These are phyloP conservation scores for Callopanchax toddi DNA, from an alignment of 2,113 vertebrate species.

Conservation along the genomic window DNA sequence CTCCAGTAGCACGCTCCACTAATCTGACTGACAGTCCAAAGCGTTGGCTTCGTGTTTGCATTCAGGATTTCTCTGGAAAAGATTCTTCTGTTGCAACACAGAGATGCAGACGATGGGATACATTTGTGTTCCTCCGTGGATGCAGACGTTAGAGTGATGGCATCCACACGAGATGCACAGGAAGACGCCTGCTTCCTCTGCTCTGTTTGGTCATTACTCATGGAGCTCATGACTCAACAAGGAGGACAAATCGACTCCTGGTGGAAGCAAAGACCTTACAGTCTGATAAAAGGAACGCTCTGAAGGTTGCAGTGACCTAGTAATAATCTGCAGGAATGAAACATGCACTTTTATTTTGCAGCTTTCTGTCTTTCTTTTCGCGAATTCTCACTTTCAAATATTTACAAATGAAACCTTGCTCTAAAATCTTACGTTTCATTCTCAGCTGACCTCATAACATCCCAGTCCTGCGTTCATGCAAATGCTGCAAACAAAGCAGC, in stretches of 20 bases:
- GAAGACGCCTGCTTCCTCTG: slow-evolving; percentile 20
- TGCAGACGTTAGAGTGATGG: slow-evolving; percentile 24
- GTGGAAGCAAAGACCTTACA: not conserved
- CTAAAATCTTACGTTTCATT: too few species aligned
- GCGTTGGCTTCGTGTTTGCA: slow-evolving; percentile 18
- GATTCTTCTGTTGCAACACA: slow-evolving; percentile 2
- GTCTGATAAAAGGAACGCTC: not conserved
- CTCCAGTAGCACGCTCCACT: slow-evolving; percentile 16
- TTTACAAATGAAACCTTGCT: too few species aligned
- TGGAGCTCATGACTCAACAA: not conserved
- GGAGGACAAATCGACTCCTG: slow-evolving; percentile 3
- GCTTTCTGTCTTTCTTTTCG: too few species aligned
- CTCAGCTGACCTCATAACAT: too few species aligned
- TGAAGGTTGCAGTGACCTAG: not conserved
- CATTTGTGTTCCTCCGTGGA: slow-evolving; percentile 25
- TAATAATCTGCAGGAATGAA: slow-evolving; percentile 10
- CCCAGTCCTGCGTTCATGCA: too few species aligned
- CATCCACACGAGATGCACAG: slow-evolving; percentile 9
- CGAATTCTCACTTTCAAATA: too few species aligned
- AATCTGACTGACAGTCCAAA: slow-evolving; percentile 51
- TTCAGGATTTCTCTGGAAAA: slow-evolving; percentile 13
- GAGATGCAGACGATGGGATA: slow-evolving; percentile 31
- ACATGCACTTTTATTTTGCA: too few species aligned
- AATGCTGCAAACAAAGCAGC: too few species aligned
- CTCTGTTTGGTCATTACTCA: slow-evolving; percentile 15